These are phyloP conservation scores for Arctocebus calabarensis DNA, from an alignment of 2,797 vertebrate species.

Conservation along the genomic window DNA sequence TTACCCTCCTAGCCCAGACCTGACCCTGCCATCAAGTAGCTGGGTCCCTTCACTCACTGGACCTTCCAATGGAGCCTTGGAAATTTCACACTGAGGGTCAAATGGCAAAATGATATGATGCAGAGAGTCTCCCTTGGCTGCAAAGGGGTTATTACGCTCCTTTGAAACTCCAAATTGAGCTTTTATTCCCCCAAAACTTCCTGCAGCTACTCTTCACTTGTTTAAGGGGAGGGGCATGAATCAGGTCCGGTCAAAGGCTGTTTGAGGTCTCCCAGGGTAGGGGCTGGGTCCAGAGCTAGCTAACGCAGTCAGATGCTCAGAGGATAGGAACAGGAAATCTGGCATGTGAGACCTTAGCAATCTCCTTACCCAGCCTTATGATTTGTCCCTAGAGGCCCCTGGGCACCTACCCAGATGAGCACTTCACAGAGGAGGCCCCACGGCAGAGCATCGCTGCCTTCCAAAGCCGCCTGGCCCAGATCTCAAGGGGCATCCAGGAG, in stretches of 20 bases:
- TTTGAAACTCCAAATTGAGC: not conserved
- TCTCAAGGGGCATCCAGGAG: constrained; percentile 77
- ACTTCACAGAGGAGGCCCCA: constrained; percentile 82
- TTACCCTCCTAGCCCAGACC: not conserved
- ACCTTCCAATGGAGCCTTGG: not conserved
- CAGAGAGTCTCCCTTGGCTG: not conserved
- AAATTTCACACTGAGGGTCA: not conserved
- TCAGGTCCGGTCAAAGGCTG: not conserved
- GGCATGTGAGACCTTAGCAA: not conserved
- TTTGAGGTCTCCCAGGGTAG: not conserved
- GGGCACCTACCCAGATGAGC: constrained; percentile 82
- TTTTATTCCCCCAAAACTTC: not conserved
- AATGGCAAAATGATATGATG: not conserved
- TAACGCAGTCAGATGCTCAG: not conserved
- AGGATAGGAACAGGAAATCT: not conserved
- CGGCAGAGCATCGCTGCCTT: constrained; percentile 63
- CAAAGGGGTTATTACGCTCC: not conserved
- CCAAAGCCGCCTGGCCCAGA: constrained; percentile 80
- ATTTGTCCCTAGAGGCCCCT: constrained; percentile 79
- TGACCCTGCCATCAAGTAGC: not conserved
- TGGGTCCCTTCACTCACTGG: not conserved
- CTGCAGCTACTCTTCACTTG: not conserved
- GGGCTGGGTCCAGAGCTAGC: not conserved
- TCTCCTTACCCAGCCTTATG: not conserved
- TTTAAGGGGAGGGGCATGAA: not conserved